These are phyloP conservation scores for Aurelia aurita DNA, from an alignment of 30 jellyfish, hydroid and myxozoan genomes.

Conservation along the genomic window DNA sequence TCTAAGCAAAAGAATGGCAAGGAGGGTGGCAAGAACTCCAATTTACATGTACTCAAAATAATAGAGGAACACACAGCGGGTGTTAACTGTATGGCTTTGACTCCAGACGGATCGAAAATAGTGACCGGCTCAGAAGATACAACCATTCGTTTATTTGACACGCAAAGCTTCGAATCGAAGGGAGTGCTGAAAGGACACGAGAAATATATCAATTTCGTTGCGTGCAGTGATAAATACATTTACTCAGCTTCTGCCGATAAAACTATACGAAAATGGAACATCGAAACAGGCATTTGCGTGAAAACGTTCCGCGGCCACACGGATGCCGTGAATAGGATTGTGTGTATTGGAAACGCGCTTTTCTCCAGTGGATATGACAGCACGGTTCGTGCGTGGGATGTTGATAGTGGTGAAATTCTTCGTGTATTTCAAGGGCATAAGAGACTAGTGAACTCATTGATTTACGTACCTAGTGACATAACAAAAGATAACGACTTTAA, in stretches of 20 bases:
- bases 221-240: conserved; percentile 73
- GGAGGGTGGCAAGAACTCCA: conserved; percentile 47
- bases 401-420: conserved; percentile 87
- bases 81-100: conserved; percentile 78
- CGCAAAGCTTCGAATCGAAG: conserved; percentile 55
- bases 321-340: conserved; percentile 86
- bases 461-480: conserved; percentile 85
- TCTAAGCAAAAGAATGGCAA: conserved; percentile 71
- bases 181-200: conserved; percentile 92
- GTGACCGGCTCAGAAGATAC: conserved; percentile 88
- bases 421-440: conserved; percentile 89
- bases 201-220: conserved; percentile 79
- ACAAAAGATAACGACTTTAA: conserved; percentile 74
- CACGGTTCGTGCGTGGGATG: conserved; percentile 88
- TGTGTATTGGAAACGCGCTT: conserved; percentile 69
- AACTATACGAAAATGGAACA: conserved; percentile 87
- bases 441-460: conserved; percentile 84
- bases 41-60: conserved; percentile 51
- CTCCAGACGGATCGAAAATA: conserved; percentile 81
- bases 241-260: conserved; percentile 96
- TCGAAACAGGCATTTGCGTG: conserved; percentile 93
- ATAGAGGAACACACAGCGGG: conserved; percentile 82
- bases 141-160: conserved; percentile 68
- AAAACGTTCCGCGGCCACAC: conserved; percentile 94
- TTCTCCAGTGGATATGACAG: conserved; percentile 95